Base-by-base conservation (phyloP, 2,888 invertebrate genomes). In the Adela reaumurella region DNA sequence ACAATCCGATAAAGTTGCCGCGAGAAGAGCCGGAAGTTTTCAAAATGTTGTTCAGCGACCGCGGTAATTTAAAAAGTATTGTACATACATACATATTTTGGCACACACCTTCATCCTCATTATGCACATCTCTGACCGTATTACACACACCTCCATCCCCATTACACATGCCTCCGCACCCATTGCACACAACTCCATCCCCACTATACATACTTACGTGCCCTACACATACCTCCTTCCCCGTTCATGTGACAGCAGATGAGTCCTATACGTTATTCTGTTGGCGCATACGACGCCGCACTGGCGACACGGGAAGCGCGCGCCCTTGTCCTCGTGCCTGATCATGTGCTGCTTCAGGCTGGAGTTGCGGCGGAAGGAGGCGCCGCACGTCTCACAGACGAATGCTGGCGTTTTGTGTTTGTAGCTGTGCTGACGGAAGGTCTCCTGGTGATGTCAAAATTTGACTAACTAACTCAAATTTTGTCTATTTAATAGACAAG, bases 321-420 rank as follows among this genome's bases (percentile, higher is more conserved):
- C 18, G 20, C 53, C 53, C 49, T 53, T 53, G 47, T 57, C 58
- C 43, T 46, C 48, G 43, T 55, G 55, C 16, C 57, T 49, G 43
- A 51, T 48, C 20, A 35, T 19, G 55, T 59, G 59, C 46, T 53
- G 51, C 8, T 52, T 47, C 19, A 59, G 55, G 47, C 56, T 57
- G 19, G 51, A 52, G 48, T 52, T 55, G 19, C 58, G 56, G 6
- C 55, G 51, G 52, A 55, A 58, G n/a, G 52, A 43, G 3, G 54
- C 48, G 42, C 56, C 58, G 53, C 58, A 59, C 46, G 19, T 43
- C 35, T 53, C 53, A 51, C 58, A 58, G 18, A 56, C 55, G 43
- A 50, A 53, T 17, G 46, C 19, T 24, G 55, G 56, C 29, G 51
- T 47, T 6, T 42, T 42, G 53, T 57, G 58, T 11, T 48, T 46